These are phyloP conservation scores for Chondrilla cf. caribensis DNA, from an alignment of 37 sponge, comb jelly and placozoan species.

Conservation along the genomic window DNA sequence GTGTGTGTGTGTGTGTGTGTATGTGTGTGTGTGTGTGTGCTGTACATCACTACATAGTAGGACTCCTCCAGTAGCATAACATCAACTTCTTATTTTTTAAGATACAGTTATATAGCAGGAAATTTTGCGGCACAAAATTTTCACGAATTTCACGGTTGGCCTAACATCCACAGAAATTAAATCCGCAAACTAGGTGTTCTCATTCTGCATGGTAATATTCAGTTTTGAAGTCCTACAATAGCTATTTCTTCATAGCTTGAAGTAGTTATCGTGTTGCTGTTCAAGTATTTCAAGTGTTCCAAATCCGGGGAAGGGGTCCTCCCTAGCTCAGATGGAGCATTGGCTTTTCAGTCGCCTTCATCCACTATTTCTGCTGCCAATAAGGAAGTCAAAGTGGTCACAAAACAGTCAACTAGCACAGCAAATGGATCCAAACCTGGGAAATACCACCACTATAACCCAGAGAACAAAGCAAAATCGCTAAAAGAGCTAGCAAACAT, in stretches of 20 bases:
- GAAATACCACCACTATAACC: background rate
- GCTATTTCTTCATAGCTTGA: background rate
- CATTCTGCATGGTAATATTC: background rate
- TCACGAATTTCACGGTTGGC: too few species aligned
- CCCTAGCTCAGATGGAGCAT: background rate
- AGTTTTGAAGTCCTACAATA: background rate
- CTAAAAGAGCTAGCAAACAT: slow-evolving; percentile 21
- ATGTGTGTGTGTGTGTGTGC: slow-evolving; percentile 1
- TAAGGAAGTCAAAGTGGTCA: slow-evolving; percentile 21
- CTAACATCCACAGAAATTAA: too few species aligned
- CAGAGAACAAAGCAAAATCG: background rate
- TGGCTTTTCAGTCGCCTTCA: background rate
- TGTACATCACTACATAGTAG: too few species aligned
- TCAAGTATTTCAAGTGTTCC: slow-evolving; percentile 15
- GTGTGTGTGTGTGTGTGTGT: slow-evolving; percentile 7
- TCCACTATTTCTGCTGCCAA: slow-evolving; percentile 25
- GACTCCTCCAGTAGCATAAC: too few species aligned
- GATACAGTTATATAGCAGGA: too few species aligned
- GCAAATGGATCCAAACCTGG: background rate
- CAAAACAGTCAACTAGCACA: background rate
- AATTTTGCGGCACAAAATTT: too few species aligned
- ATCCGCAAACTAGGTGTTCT: background rate
- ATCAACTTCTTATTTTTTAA: too few species aligned
- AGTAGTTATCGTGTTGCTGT: background rate
- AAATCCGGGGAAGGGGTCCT: slow-evolving; percentile 11